Evolutionary conservation across 2,113 vertebrate genomes (phyloP).

Genomic region (Centropristis striata): DNA sequence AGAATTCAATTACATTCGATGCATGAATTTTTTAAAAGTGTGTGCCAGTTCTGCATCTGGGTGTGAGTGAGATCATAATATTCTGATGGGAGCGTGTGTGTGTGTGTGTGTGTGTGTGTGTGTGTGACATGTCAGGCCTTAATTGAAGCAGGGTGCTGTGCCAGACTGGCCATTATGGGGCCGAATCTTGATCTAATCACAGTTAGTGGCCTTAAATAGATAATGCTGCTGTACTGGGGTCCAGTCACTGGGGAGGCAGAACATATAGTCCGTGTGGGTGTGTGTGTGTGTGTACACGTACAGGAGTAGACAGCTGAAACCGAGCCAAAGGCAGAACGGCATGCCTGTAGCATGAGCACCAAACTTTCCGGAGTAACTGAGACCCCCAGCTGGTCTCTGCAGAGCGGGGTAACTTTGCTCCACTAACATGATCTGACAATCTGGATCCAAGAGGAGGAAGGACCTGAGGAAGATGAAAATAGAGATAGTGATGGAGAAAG

Average conservation of each 20-base stretch:
- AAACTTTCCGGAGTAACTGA: conserved; percentile 76
- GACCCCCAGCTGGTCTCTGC: conserved; percentile 64
- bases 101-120: conserved; percentile 43
- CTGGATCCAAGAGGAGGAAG: conserved; percentile 23
- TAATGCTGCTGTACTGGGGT: conserved; percentile 68
- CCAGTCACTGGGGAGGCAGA: conserved; percentile 55
- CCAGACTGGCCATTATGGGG: conserved; percentile 77
- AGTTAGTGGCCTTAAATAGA: conserved; percentile 80
- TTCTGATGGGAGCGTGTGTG: conserved; percentile 38
- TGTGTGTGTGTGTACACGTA: conserved; percentile 27
- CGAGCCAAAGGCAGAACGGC: conserved; percentile 63
- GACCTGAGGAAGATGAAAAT: conserved; percentile 44
- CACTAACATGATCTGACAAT: conserved; percentile 45
- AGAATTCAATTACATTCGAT: conserved; percentile 27
- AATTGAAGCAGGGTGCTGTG: conserved; percentile 73
- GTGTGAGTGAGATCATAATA: conserved; percentile 58
- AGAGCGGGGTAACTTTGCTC: conserved; percentile 37
- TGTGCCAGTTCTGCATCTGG: conserved; percentile 31
- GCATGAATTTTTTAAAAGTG: neutral
- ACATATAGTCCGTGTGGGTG: conserved; percentile 55
- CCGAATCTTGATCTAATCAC: conserved; percentile 77
- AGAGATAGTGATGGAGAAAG: conserved; percentile 34
- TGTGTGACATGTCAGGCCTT: conserved; percentile 40
- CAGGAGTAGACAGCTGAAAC: conserved; percentile 72
- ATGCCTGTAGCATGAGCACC: conserved; percentile 72